phyloP scores from a whole-genome alignment of 1,140 invertebrate genomes.

The Anagrus nilaparvatae region DNA sequence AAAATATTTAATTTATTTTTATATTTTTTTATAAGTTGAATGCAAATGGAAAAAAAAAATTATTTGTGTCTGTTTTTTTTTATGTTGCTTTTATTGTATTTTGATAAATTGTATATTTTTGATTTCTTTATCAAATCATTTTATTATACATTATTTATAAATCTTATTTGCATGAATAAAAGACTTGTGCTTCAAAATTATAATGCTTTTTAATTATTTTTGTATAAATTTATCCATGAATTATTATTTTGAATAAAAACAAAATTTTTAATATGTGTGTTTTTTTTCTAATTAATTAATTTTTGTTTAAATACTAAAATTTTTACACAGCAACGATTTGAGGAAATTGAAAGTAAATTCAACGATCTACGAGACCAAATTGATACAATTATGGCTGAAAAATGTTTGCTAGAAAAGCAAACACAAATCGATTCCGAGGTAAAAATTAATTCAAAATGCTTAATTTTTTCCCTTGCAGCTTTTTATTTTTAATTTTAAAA shows the following conservation, averaged over 20 bases:
- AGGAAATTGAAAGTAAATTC: constrained; percentile 40
- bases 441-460: no score
- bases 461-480: no score
- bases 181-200: no score
- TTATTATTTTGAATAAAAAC: constrained; percentile 24
- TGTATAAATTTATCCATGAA: constrained; percentile 13
- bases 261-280: constrained; percentile 13
- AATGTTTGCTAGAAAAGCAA: constrained; percentile 32
- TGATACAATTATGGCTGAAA: constrained; percentile 34
- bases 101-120: no score
- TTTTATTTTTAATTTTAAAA: not conserved
- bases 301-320: constrained; percentile 21
- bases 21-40: no score
- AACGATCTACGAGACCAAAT: constrained; percentile 36
- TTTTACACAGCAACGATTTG: constrained; percentile 38
- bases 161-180: no score
- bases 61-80: constrained; percentile 22
- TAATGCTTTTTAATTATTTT: constrained; percentile 2
- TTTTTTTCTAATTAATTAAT: constrained; percentile 27
- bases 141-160: no score
- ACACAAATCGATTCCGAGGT: constrained; percentile 35
- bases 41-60: constrained; percentile 24
- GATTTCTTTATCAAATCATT: no score
- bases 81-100: constrained; percentile 25
- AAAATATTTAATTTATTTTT: no score